Evolutionary conservation across 64 coral and sea anemone species (phyloP), one percentile per base, ranked within the genome.

Genomic region (Dendronephthya gigantea): DNA sequence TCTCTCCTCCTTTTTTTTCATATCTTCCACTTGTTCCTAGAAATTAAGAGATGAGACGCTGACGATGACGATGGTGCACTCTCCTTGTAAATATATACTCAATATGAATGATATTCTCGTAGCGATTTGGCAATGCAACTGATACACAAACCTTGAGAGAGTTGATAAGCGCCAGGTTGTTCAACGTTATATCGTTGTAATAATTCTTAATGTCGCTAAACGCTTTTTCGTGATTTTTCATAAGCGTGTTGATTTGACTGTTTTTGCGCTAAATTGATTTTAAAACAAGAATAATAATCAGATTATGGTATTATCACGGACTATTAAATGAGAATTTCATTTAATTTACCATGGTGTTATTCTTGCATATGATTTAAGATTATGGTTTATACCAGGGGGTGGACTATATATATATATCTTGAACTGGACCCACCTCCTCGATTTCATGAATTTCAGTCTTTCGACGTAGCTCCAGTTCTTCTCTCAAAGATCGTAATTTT

Each of bases 131-230:
- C 11, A 45, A 45, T 45, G 41, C 19, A 51, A 2, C 9, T 13
- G 9, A 25, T 7, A 1, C 22, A 48, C 41, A 84, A 87, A 98
- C 95, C 95, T 98, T 98, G 0, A 98, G 92, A 6, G 95, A 98
- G 37, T 98, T 98, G 84, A 98, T 98, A 29, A 98, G 90, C 22
- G 95, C 95, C 49, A 98, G 48, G 49, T 98, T 98, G 72, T 98
- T 98, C 15, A 98, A 87, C 39, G 95, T 98, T 40, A 98, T 98
- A 81, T 98, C 95, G 89, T 98, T 98, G 68, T 98, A 98, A 56
- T 98, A 98, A 85, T 98, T 98, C 83, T 98, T 98, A 25, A 98
- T 98, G 50, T 98, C 95, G 88, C 95, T 98, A 83, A 98, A 98
- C 9, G 95, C 95, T 69, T 93, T 93, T 68, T 93, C 95, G 8